These are phyloP conservation scores for Syritta pipiens DNA, from an alignment of 2,888 invertebrate species.

Conservation along the genomic window DNA sequence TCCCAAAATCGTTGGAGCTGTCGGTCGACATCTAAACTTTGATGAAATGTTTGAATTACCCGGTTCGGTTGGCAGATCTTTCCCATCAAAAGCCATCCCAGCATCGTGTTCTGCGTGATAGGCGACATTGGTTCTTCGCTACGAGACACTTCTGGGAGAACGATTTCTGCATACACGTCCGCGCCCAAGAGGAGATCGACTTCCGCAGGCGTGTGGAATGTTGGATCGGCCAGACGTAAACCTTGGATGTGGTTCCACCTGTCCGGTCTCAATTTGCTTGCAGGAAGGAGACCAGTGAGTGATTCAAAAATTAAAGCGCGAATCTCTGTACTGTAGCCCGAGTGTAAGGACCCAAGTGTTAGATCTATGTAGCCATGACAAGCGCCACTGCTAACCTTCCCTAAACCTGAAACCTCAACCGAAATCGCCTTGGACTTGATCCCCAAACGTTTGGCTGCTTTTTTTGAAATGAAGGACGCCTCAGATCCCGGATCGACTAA, in stretches of 20 bases:
- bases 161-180: conserved; percentile 6
- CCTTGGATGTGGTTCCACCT: conserved; percentile 8
- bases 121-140: neutral
- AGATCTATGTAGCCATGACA: conserved; percentile 6
- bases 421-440: neutral
- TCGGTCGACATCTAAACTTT: neutral
- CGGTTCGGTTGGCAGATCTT: neutral
- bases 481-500: conserved; percentile 22
- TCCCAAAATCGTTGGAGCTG: neutral
- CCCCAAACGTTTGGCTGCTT: neutral
- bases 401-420: conserved; percentile 7
- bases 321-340: neutral
- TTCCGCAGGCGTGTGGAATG: neutral
- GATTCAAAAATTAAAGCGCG: conserved; percentile 6
- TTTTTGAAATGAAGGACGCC: conserved; percentile 8
- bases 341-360: neutral
- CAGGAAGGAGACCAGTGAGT: conserved; percentile 8
- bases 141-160: neutral
- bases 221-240: conserved; percentile 12
- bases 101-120: neutral
- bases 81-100: neutral
- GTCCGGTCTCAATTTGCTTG: neutral
- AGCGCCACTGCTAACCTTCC: conserved; percentile 9
- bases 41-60: neutral
- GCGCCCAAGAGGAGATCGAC: conserved; percentile 10